phyloP scores from a whole-genome alignment of 2,888 invertebrate genomes.

The Drosophila pullipes region DNA sequence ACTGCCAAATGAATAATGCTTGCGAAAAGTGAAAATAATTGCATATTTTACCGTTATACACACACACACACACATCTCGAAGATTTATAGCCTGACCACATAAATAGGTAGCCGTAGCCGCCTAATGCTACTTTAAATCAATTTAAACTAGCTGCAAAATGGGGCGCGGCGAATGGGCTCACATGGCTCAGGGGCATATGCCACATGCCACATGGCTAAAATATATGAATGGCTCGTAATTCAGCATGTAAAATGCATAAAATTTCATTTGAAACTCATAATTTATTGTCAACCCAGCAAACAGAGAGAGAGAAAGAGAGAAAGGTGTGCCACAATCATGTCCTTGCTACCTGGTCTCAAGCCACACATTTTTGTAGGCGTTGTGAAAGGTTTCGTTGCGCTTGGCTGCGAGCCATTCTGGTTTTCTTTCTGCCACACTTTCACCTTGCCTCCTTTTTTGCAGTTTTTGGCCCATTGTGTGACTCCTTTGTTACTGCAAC shows the following conservation, averaged over 20 bases:
- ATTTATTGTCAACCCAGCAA: conserved; percentile 64
- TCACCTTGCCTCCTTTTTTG: conserved; percentile 60
- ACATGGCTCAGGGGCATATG: conserved; percentile 21
- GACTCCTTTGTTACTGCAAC: conserved; percentile 54
- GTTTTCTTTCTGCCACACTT: conserved; percentile 60
- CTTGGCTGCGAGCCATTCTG: conserved; percentile 37
- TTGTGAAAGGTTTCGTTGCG: conserved; percentile 64
- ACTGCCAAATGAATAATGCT: conserved; percentile 59
- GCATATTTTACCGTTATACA: conserved; percentile 45
- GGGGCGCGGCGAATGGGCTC: conserved; percentile 56
- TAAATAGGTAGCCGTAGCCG: conserved; percentile 17
- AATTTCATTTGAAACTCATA: conserved; percentile 63
- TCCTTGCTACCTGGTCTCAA: conserved; percentile 65
- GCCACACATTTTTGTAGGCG: conserved; percentile 53
- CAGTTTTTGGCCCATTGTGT: conserved; percentile 55
- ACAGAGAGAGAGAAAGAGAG: neutral
- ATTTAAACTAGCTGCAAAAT: conserved; percentile 68
- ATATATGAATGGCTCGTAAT: conserved; percentile 52
- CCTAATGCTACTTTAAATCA: conserved; percentile 72
- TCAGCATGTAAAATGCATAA: conserved; percentile 67
- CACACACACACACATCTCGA: conserved; percentile 5
- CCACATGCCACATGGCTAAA: conserved; percentile 39
- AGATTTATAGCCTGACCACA: conserved; percentile 67
- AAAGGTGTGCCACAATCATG: conserved; percentile 34
- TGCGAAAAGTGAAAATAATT: conserved; percentile 73